A percentile compares a stretch with the other conserved stretches of the same genome.
Evolutionary conservation across 2,888 invertebrate genomes (phyloP).

Genomic region (Thereva unica): DNA sequence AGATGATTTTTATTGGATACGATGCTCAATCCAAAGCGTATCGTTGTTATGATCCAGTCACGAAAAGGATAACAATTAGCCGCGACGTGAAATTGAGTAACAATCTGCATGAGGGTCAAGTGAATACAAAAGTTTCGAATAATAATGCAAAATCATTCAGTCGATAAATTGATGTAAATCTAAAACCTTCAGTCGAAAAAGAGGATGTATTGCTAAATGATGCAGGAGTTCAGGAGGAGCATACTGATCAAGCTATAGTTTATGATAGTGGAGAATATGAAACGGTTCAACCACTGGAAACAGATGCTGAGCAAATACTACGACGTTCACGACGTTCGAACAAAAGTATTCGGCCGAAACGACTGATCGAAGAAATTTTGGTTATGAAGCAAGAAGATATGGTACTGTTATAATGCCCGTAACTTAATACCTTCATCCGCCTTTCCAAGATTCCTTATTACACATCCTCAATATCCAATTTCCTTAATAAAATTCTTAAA

Average conservation of each 20-base stretch:
- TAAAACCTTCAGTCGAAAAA: background rate
- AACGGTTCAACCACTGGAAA: no score
- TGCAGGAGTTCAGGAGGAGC: background rate
- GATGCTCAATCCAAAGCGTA: constrained; percentile 44
- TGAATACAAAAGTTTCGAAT: background rate
- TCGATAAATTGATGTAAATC: background rate
- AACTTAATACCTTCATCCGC: no score
- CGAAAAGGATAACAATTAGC: constrained; percentile 37
- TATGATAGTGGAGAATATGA: no score
- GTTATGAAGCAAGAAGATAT: background rate
- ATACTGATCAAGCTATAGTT: constrained; percentile 5
- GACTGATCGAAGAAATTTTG: constrained; percentile 36
- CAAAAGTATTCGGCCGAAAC: constrained; percentile 37
- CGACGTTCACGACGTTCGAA: constrained; percentile 29
- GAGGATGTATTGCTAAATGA: background rate
- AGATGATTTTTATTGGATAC: constrained; percentile 44
- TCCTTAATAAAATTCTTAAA: no score
- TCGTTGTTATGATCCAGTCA: constrained; percentile 39
- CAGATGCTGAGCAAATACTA: no score
- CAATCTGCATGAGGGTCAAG: background rate
- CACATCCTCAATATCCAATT: no score
- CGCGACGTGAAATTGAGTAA: constrained; percentile 38
- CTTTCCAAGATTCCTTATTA: no score
- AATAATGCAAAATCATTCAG: background rate
- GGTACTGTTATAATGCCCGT: no score